Base-by-base conservation (phyloP, 2,113 vertebrate genomes). In the Poeciliopsis occidentalis region DNA sequence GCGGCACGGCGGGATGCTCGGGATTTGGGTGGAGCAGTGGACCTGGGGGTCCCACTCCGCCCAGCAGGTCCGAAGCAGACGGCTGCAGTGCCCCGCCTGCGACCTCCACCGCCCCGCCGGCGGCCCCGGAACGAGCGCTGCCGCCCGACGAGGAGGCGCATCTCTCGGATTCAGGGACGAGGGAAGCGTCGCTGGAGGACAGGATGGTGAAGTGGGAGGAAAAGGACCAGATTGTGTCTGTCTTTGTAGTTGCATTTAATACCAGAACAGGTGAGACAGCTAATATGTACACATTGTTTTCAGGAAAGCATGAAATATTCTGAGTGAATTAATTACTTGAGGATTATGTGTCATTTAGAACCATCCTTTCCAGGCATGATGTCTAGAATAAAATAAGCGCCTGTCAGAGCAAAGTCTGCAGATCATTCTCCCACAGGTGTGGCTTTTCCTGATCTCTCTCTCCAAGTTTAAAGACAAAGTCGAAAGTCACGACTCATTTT, bases 161-260 rank as follows among this genome's bases (percentile, higher is more conserved):
- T 76, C 83, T 39, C 24, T 75, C 84, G 77, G 83, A 87, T 63
- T 60, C 85, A 65, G 91, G 67, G 57, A 60, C 85, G 5, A 73
- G 60, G 47, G 85, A 90, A 69, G 61, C 71, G 64, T 41, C 85
- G 63, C 81, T 87, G 67, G 90, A 92, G 32, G 87, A 86, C 64
- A 88, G 89, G 67, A 90, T 92, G 86, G 84, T 93, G 85, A 94
- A 94, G 87, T 95, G 94, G 93, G 96, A 98, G 88, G 94, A 95
- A 69, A 95, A 96, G 91, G 97, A 97, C 88, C 96, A 97, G 87
- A 96, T 98, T 76, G 95, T 96, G 87, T 96, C 97, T 2, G 97
- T 98, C 51, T 97, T 98, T 85, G 96, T 98, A 91, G 96, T 98
- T 69, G 94, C 97, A 65, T 98, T 98, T 91, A 96, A 97, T 34